Conservation (phyloP, 2,888 invertebrate genomes). For the Labia minor region DNA sequence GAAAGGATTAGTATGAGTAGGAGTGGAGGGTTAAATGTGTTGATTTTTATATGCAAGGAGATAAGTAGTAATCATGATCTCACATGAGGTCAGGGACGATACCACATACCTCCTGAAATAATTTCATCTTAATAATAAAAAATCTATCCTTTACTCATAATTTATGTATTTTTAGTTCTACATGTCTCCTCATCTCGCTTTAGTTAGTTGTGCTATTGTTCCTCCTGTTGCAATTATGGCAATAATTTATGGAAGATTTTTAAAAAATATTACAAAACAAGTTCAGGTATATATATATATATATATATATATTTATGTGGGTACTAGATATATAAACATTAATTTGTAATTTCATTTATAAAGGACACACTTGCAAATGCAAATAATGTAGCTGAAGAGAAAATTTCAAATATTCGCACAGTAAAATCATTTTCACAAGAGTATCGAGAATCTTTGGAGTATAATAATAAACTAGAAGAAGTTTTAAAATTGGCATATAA, state of each 20-base stretch:
- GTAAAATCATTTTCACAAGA: slow-evolving; percentile 90
- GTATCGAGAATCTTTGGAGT: slow-evolving; percentile 57
- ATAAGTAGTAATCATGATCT: too few relatives aligned
- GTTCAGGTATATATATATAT: slow-evolving; percentile 60
- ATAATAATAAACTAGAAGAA: slow-evolving; percentile 53
- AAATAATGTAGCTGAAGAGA: slow-evolving; percentile 76
- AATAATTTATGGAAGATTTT: slow-evolving; percentile 70
- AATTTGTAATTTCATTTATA: background rate
- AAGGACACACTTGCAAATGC: slow-evolving; percentile 47
- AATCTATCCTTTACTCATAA: too few relatives aligned
- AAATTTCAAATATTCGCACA: slow-evolving; percentile 81
- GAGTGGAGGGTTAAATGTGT: too few relatives aligned
- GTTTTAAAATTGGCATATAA: slow-evolving; percentile 70
- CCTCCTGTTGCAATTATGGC: slow-evolving; percentile 81
- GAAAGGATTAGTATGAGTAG: too few relatives aligned
- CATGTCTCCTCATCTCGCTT: slow-evolving; percentile 77
- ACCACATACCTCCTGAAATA: too few relatives aligned
- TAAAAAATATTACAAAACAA: slow-evolving; percentile 69
- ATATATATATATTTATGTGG: background rate
- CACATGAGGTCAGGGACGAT: too few relatives aligned
- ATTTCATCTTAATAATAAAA: too few relatives aligned
- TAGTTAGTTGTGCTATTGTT: slow-evolving; percentile 77
- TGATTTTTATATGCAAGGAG: too few relatives aligned
- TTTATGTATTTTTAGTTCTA: slow-evolving; percentile 54
- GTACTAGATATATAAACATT: background rate